Evolutionary conservation across 2,113 vertebrate species (phyloP).

Genomic region (Misgurnus anguillicaudatus): DNA sequence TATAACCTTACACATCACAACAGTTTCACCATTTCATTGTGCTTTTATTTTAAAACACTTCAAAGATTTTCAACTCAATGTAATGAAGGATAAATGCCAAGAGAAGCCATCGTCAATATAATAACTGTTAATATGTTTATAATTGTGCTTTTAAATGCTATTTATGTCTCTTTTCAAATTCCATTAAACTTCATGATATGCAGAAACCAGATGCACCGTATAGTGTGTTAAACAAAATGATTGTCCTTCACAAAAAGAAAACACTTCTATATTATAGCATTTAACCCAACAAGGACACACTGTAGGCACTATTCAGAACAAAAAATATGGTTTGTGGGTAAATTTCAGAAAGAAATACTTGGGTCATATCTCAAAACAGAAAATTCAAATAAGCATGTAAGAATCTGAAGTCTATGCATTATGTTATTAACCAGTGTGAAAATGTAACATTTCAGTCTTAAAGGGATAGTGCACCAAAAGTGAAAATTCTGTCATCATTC

Average conservation of each 20-base stretch:
- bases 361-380: neutral
- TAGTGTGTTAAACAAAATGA: constrained; percentile 1
- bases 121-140: too few species aligned
- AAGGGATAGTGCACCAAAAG: too few species aligned
- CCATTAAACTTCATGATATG: neutral
- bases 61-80: too few species aligned
- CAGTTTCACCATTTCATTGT: neutral
- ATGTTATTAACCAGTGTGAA: too few species aligned
- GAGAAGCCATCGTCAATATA: too few species aligned
- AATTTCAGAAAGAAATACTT: neutral
- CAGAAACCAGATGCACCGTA: neutral
- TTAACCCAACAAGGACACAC: neutral
- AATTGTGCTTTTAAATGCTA: constrained; percentile 6
- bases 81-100: too few species aligned
- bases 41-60: too few species aligned
- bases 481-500: too few species aligned
- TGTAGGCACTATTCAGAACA: neutral
- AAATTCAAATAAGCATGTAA: too few species aligned
- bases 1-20: neutral
- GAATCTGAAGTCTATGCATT: too few species aligned
- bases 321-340: too few species aligned
- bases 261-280: neutral
- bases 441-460: too few species aligned
- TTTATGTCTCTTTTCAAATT: neutral
- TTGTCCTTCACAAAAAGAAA: neutral